These are phyloP conservation scores for Carettochelys insculpta DNA, from an alignment of 2,113 vertebrate species.

Conservation along the genomic window DNA sequence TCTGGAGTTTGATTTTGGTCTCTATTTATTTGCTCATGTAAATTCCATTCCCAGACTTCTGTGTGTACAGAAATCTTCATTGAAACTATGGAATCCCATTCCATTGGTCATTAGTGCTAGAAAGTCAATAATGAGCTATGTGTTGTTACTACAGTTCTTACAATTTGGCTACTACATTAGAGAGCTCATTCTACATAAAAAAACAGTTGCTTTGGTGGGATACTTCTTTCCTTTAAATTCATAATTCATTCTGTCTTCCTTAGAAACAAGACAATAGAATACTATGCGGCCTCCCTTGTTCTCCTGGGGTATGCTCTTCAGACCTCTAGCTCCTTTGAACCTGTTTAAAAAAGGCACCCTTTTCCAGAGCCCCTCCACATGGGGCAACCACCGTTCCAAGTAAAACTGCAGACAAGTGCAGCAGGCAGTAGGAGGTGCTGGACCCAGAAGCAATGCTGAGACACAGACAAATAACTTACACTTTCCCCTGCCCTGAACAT, in stretches of 20 bases:
- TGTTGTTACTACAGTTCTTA: slow-evolving; percentile 11
- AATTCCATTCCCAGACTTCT: not conserved
- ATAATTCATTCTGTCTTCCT: not conserved
- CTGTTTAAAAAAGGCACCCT: not conserved
- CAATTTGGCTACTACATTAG: not conserved
- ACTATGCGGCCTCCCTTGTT: not conserved
- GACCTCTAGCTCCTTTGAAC: not conserved
- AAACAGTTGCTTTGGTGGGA: not conserved
- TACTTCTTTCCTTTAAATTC: slow-evolving; percentile 8
- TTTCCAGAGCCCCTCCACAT: not conserved
- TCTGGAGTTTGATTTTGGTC: slow-evolving; percentile 19
- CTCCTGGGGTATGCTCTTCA: not conserved
- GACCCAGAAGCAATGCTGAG: rapidly evolving
- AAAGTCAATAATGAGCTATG: not conserved
- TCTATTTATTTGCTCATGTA: not conserved
- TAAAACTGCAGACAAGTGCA: not conserved
- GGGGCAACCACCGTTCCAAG: rapidly evolving
- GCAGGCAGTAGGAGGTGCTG: rapidly evolving
- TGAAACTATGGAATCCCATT: not conserved
- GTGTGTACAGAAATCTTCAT: slow-evolving; percentile 31
- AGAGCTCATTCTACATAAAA: not conserved
- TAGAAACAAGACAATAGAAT: not conserved
- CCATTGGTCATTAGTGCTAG: not conserved
- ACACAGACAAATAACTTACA: not conserved
- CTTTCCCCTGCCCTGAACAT: not conserved